Evolutionary conservation across 2,888 invertebrate species (phyloP).

Genomic region (Andrena trimmerana): DNA sequence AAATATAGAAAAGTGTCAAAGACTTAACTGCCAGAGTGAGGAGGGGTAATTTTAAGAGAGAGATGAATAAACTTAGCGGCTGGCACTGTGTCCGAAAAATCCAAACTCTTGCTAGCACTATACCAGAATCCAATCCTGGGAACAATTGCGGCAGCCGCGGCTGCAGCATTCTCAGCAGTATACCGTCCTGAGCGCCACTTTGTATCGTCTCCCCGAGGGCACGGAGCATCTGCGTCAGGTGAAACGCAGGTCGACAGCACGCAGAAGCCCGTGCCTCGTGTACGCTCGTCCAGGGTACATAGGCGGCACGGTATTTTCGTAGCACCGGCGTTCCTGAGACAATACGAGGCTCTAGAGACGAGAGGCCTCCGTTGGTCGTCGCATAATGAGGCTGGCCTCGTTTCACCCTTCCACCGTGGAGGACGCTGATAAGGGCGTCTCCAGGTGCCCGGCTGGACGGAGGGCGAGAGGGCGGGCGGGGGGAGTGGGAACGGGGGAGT

Average conservation of each 20-base stretch:
- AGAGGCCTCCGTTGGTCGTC: conserved; percentile 67
- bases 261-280: conserved; percentile 20
- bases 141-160: not conserved
- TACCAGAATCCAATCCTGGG: not conserved
- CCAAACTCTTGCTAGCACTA: not conserved
- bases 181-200: not conserved
- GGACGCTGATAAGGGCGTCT: conserved; percentile 66
- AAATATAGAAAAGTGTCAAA: too few relatives aligned
- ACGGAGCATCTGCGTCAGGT: conserved; percentile 10
- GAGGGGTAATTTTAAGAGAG: too few relatives aligned
- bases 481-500: conserved; percentile 9
- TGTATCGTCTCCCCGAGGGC: not conserved
- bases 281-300: conserved; percentile 16
- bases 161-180: not conserved
- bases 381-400: conserved; percentile 75
- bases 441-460: conserved; percentile 60
- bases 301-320: conserved; percentile 60
- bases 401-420: conserved; percentile 64
- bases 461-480: conserved; percentile 36
- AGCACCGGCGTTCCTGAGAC: conserved; percentile 66
- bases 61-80: too few relatives aligned
- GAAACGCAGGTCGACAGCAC: conserved; percentile 34
- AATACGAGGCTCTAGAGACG: conserved; percentile 73
- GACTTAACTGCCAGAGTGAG: too few relatives aligned
- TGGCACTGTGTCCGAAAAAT: not conserved